Base-by-base conservation (phyloP, 2,113 vertebrate genomes). In the Sylvicapra grimmia region DNA sequence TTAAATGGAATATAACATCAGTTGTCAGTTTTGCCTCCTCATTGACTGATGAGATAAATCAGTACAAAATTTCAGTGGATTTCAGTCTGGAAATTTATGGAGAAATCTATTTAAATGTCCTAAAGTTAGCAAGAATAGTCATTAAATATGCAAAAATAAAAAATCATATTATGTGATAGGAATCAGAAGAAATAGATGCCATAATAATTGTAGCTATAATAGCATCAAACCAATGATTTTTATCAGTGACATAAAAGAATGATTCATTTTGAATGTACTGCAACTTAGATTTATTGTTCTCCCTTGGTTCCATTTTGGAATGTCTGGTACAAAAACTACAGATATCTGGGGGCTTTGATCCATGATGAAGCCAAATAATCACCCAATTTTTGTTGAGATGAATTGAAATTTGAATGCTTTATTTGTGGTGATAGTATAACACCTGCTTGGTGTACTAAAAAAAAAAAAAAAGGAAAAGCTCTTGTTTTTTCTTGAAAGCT, bases 371-470 rank as follows among this genome's bases (percentile, higher is more conserved):
- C 18, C 40, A 95, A 61, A 89, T 91, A 91, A 95, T 33, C 90
- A 86, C 80, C 91, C 93, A 92, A 94, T 80, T 97, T 96, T 83
- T 29, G 18, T 85, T 97, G 36, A 49, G 79, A 72, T 36, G 40
- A 29, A 87, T 51, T 93, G 85, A 93, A 85, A 89, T 90, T 94
- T 86, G 51, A 95, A 95, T 58, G 16, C 3, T 88, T 1, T 92
- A 94, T 75, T 94, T 97, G 25, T 93, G n/a, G 54, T n/a, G 89
- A 25, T 53, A 29, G 15, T 63, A 96, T 95, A 84, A 65, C 86
- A 83, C 21, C 79, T 95, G 16, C 53, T 72, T 92, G 21, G 0
- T 83, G 0, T 72, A 80, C 82, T 91, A 79, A 75, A 10, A 79
- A 86, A 89, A 79, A 86, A 89, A 6, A 65, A 8, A 33, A 96